Base-by-base conservation (phyloP, 2,113 vertebrate species). In the Lagopus muta region DNA sequence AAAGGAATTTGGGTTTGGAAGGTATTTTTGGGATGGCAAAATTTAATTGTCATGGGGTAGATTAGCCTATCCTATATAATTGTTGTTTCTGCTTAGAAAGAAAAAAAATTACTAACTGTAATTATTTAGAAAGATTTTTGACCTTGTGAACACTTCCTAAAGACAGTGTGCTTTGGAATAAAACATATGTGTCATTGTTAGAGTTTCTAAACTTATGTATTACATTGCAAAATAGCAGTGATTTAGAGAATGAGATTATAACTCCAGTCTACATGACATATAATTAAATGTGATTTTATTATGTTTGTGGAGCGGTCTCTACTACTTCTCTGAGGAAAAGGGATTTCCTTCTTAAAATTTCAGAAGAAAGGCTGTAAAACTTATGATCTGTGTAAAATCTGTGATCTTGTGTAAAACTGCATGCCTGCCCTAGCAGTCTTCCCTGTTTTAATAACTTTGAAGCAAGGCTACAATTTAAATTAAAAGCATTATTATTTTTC, bases 1-100 rank as follows among this genome's bases (percentile, higher is more conserved):
- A 87, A 93, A 87, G 61, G 43, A 92, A 93, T 82, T 95, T 76
- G 21, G 1, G 20, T 57, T 93, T 88, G 34, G 61, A 77, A 74
- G 42, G 30, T 20, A 17, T 32, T 70, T 82, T 72, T 76, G 43
- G 3, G 10, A 52, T 64, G 57, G 22, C 6, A 80, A 28, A 36
- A 48, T n/a, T 52, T 64, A 64, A 30, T 34, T 66, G 9, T 85
- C 76, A 3, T 65, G 76, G 84, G 27, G 40, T 20, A 89, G 30
- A 48, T 36, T 52, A 82, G 47, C 10, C 20, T 60, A 24, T 55
- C 22, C 27, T 61, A 54, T 1, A 43, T 14, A 72, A 75, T 28
- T 4, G 16, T 78, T 80, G 71, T 47, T 89, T 81, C 25, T 89
- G 12, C 38, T 80, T 57, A 69, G 22, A 74, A 62, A 62, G 24